Conservation (phyloP, 1,140 invertebrate genomes). For the Procambarus clarkii region DNA sequence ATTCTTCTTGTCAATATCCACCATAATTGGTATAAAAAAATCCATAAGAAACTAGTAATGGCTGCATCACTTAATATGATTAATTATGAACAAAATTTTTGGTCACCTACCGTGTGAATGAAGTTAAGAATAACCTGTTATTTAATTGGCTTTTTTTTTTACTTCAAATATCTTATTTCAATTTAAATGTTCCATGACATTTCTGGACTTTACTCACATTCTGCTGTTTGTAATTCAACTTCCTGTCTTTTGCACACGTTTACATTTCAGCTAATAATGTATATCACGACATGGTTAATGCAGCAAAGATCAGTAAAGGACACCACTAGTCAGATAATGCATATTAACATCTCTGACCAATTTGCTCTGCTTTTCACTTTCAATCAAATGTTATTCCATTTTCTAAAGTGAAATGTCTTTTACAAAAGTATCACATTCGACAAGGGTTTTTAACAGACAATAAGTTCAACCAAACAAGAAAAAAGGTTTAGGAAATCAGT, state of each 20-base stretch:
- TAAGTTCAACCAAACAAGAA: background rate
- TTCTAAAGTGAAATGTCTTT: background rate
- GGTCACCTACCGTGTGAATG: background rate
- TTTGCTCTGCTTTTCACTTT: background rate
- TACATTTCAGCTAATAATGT: background rate
- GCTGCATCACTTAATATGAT: background rate
- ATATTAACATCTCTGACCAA: background rate
- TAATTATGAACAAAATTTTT: background rate
- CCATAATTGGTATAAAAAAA: background rate
- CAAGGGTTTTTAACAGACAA: background rate
- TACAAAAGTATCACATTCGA: background rate
- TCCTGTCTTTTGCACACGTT: constrained; percentile 2
- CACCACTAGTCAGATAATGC: background rate
- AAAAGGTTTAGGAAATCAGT: background rate
- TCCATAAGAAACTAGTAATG: background rate
- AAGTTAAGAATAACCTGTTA: background rate
- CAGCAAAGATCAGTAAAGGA: background rate
- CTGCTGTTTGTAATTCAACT: constrained; percentile 46
- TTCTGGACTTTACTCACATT: background rate
- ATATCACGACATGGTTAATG: background rate
- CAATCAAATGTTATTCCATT: background rate
- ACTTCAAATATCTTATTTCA: background rate
- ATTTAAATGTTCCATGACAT: background rate
- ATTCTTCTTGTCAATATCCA: too few relatives aligned
- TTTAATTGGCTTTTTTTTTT: background rate